Evolutionary conservation across 2,113 vertebrate species (phyloP).

Genomic region (Regulus satrapa): DNA sequence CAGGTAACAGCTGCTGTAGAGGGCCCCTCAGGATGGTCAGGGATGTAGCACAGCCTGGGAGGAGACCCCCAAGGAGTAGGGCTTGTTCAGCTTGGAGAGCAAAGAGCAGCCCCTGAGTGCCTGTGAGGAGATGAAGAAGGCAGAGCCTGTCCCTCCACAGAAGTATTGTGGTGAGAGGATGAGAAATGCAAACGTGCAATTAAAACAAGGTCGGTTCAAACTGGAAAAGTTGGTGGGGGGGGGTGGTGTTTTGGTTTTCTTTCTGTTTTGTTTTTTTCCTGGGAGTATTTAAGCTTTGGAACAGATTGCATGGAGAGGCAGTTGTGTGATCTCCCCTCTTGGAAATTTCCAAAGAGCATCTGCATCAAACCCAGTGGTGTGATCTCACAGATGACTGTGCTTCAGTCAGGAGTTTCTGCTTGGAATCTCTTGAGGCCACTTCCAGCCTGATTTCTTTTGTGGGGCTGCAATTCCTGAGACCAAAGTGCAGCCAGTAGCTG

Average conservation of each 20-base stretch:
- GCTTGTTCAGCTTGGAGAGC: not conserved
- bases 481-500: not conserved
- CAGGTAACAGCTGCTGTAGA: rapidly evolving
- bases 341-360: not conserved
- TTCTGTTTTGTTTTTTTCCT: not conserved
- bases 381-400: not conserved
- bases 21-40: rapidly evolving
- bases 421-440: not conserved
- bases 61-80: not conserved
- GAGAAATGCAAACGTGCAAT: not conserved
- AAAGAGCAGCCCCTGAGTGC: not conserved
- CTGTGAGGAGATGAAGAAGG: not conserved
- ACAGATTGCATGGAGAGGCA: not conserved
- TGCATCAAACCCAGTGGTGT: not conserved
- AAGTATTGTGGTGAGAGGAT: rapidly evolving
- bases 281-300: not conserved
- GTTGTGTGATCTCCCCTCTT: not conserved
- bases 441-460: not conserved
- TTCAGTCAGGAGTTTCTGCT: not conserved
- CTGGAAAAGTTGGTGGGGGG: not conserved
- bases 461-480: not conserved
- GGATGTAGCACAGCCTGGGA: rapidly evolving
- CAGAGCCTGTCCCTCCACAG: rapidly evolving
- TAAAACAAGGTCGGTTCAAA: not conserved
- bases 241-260: no score